Base-by-base conservation (phyloP, 2,797 vertebrate genomes). In the Acropternis orthonyx region DNA sequence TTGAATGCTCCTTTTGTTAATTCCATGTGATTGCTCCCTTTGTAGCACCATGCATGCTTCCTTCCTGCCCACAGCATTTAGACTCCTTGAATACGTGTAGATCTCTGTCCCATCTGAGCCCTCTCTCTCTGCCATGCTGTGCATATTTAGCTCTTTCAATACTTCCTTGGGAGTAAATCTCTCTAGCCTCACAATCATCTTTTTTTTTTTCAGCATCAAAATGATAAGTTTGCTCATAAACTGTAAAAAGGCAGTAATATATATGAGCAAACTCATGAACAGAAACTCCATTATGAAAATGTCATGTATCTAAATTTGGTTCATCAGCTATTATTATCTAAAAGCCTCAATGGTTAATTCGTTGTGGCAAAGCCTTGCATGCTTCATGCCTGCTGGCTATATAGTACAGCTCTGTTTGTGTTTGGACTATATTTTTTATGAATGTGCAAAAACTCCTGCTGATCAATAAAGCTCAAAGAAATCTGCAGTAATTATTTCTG, bases 201-300 rank as follows among this genome's bases (percentile, higher is more conserved):
- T n/a, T 85, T 37, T 80, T 37, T 37, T 80, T 46, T 32, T 9
- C 32, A 67, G 72, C 71, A 91, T 91, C 89, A 96, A 94, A 96
- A 93, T 91, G 71, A 39, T 87, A 90, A 69, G 34, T 95, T 95
- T 95, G 71, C 81, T 94, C 91, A 94, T 93, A 88, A 97, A 91
- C 76, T 68, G 58, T 92, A 96, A 95, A 91, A 93, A 89, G 68
- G 58, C 85, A 86, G 69, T 78, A 96, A 95, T 81, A 56, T 66
- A 62, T 51, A 78, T 6, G n/a, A 93, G 79, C 51, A 88, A 95
- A 89, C 37, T 61, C 83, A 78, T 0, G 26, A 92, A 85, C 49
- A 94, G 72, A 88, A 91, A 92, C 37, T 59, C 69, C 73, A 88
- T 88, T 95, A 95, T 59, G 85, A 51, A 89, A 92, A 95, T 3